Conservation (phyloP, 2,797 vertebrate species). For the Acestrorhynchus altus region DNA sequence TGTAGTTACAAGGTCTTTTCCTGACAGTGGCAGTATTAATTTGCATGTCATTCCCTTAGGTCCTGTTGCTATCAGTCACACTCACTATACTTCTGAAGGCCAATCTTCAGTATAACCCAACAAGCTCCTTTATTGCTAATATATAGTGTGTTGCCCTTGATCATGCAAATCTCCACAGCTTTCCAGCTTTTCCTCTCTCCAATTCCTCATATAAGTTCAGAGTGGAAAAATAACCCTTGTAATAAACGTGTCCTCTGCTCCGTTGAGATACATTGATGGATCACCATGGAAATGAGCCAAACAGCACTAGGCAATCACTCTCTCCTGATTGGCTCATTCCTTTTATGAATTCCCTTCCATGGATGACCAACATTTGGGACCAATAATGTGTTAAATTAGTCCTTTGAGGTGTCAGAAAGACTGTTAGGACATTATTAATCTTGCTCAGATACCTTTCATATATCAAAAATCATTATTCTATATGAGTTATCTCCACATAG, state of each 20-base stretch:
- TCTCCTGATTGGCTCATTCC: slow-evolving; percentile 64
- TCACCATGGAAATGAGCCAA: slow-evolving; percentile 60
- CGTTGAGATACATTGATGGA: slow-evolving; percentile 70
- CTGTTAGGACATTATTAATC: slow-evolving; percentile 80
- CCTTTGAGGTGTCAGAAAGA: slow-evolving; percentile 68
- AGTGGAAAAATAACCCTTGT: neutral
- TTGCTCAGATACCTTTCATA: slow-evolving; percentile 67
- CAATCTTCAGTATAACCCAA: slow-evolving; percentile 9
- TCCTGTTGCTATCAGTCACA: neutral
- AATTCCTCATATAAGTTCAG: neutral
- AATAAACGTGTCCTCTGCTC: slow-evolving; percentile 32
- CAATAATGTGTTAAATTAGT: slow-evolving; percentile 76
- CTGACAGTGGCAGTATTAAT: too few relatives aligned
- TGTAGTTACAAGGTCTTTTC: too few relatives aligned
- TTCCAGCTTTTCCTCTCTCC: neutral
- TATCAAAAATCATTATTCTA: slow-evolving; percentile 60
- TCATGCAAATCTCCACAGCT: neutral
- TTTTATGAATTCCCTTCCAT: slow-evolving; percentile 25
- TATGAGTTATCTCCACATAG: slow-evolving; percentile 52
- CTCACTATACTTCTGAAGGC: neutral
- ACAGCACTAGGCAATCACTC: slow-evolving; percentile 72
- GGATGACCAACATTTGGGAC: slow-evolving; percentile 57
- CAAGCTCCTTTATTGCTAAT: slow-evolving; percentile 7
- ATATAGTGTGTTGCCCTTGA: neutral
- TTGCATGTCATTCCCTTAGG: neutral